Evolutionary conservation across 2,113 vertebrate genomes (phyloP), one percentile per base, ranked within the genome.

Genomic region (Misgurnus anguillicaudatus): DNA sequence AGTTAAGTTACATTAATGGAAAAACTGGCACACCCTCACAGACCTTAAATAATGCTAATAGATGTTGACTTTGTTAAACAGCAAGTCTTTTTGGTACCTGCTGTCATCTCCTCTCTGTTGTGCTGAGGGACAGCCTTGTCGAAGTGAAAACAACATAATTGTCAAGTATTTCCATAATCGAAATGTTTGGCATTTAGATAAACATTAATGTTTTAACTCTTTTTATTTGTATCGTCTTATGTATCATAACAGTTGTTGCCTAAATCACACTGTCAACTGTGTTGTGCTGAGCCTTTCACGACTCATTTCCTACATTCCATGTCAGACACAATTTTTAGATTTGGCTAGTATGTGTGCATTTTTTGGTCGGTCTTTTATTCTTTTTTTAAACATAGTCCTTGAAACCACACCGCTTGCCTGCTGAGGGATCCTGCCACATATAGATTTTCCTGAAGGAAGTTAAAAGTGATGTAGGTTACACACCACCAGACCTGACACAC

Each of bases 371-470:
- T 8, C 1, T 57, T 41, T 61, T 39, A 66, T 53, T 66, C 41
- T 10, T 19, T 36, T 66, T 77, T 51, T 58, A 67, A 70, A 73
- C 53, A 60, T 55, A 39, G 55, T 70, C 70, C 75, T 60, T 58
- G 10, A 79, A 84, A 84, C 76, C 77, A 72, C 62, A 41, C 71
- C 61, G 63, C 64, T 77, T 24, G 70, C 69, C 48, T 51, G 60
- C 61, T 82, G 21, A 71, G 75, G 64, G 8, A 65, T 11, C 63
- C 73, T 76, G 70, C 78, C 67, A 55, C 58, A 74, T 79, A 63
- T 85, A 69, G 78, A 66, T 67, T 80, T 31, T 10, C 36, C 24
- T 72, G 48, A 75, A 84, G 76, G 81, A 79, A 79, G 82, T 83
- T 73, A 64, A 68, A 79, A 14, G 31, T 72, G 77, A 80, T 57